Percentiles rank a stretch among this genome's conserved stretches.
phyloP scores from a whole-genome alignment of 2,113 vertebrate species.

The Dasyornis broadbenti region DNA sequence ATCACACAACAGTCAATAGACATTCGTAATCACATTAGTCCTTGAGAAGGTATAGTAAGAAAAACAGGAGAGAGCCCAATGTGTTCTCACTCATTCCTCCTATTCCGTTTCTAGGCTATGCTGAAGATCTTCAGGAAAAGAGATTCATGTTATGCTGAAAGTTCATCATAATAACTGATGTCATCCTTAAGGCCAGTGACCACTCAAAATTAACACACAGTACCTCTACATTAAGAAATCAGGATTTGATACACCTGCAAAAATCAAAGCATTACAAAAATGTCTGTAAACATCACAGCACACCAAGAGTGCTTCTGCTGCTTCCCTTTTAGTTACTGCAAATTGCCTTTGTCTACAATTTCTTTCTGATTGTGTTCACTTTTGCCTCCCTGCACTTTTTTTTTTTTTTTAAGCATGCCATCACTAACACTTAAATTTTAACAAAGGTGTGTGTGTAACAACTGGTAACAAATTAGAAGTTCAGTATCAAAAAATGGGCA shows the following conservation, averaged over 20 bases:
- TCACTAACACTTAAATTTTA: background rate
- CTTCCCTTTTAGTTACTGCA: background rate
- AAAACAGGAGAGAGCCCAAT: background rate
- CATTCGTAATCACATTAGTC: background rate
- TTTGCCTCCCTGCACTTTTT: background rate
- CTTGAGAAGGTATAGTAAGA: background rate
- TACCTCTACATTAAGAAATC: background rate
- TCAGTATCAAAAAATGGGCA: background rate
- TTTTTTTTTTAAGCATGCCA: background rate
- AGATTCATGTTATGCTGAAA: background rate
- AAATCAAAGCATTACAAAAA: background rate
- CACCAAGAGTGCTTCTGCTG: background rate
- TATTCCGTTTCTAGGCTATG: background rate
- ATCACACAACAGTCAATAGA: background rate
- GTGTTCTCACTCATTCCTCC: background rate
- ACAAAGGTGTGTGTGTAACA: background rate
- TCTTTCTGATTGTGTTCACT: background rate
- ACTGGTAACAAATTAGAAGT: background rate
- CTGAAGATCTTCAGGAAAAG: background rate
- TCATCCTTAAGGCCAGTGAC: background rate
- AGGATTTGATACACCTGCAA: background rate
- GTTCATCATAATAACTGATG: background rate
- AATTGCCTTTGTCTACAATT: background rate
- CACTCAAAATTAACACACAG: background rate
- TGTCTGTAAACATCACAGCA: background rate